Base-by-base conservation (phyloP, 1,140 invertebrate species). In the Drosophila mauritiana region DNA sequence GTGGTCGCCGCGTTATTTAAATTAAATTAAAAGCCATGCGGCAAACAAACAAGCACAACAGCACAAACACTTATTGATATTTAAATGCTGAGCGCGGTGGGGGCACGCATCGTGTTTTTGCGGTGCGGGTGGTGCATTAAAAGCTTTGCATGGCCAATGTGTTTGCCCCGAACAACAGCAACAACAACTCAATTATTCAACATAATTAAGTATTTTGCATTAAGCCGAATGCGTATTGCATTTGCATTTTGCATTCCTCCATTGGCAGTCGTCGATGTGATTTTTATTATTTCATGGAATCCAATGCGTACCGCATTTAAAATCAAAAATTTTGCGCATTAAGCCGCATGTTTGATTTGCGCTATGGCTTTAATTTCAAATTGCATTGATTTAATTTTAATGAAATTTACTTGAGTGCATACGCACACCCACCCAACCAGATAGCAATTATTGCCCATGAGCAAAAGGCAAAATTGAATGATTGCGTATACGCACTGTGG, bases 181-280 rank as follows among this genome's bases (percentile, higher is more conserved):
- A 39, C 83, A 86, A 79, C 79, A 86, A 86, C 83, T 86, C 83
- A 88, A 86, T 86, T 86, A 86, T 88, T 86, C 83, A 86, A 86
- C 83, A 86, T 86, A 86, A 86, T 86, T 86, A 86, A 86, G 83
- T 86, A 86, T 86, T 88, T 86, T 89, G 84, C 83, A 86, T 86
- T 86, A 88, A 86, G 70, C 79, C 70, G 78, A 62, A 57, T 61
- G 82, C 73, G 78, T 80, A 73, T 58, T 73, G 67, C 72, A 70
- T 68, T 68, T 59, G 58, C 59, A 57, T 64, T 56, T 51, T 27
- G 54, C 58, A 43, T 51, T 22, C 49, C 68, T n/a, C 43, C 27
- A 10, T 37, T 15, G 27, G n/a, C 67, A 36, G 34, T 13, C 46
- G 42, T 46, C 42, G 56, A 78, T 82, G 55, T 82, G 76, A 68